phyloP scores from a whole-genome alignment of 2,797 vertebrate species.

The Heteromormyrus szaboi region DNA sequence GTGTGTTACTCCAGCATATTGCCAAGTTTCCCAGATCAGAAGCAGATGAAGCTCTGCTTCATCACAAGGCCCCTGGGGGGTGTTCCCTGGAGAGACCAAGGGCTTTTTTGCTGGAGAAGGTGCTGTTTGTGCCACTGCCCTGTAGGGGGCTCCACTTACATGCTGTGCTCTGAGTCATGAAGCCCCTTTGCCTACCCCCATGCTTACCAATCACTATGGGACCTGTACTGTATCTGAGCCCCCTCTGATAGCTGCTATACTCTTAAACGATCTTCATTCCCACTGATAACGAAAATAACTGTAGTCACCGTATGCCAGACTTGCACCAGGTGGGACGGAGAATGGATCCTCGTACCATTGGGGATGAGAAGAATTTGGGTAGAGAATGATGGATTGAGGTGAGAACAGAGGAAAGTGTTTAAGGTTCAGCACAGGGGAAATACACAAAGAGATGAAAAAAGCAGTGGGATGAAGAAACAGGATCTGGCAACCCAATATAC shows the following conservation, averaged over 20 bases:
- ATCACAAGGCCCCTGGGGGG: background rate
- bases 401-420: background rate
- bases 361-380: background rate
- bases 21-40: background rate
- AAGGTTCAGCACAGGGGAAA: background rate
- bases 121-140: background rate
- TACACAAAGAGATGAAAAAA: background rate
- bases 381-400: background rate
- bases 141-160: constrained; percentile 1
- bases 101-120: background rate
- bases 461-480: background rate
- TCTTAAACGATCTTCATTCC: background rate
- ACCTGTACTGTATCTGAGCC: background rate
- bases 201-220: background rate
- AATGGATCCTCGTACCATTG: background rate
- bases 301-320: background rate
- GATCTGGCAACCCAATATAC: background rate
- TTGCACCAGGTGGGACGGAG: background rate
- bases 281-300: background rate
- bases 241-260: background rate
- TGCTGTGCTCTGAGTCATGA: background rate
- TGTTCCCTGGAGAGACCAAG: background rate
- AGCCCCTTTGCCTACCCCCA: background rate
- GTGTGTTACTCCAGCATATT: background rate
- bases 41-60: background rate